Percentiles rank a stretch among this genome's conserved stretches.
These are phyloP conservation scores for Pristionchus arcanus DNA, from an alignment of 2,888 invertebrate species.

Conservation along the genomic window DNA sequence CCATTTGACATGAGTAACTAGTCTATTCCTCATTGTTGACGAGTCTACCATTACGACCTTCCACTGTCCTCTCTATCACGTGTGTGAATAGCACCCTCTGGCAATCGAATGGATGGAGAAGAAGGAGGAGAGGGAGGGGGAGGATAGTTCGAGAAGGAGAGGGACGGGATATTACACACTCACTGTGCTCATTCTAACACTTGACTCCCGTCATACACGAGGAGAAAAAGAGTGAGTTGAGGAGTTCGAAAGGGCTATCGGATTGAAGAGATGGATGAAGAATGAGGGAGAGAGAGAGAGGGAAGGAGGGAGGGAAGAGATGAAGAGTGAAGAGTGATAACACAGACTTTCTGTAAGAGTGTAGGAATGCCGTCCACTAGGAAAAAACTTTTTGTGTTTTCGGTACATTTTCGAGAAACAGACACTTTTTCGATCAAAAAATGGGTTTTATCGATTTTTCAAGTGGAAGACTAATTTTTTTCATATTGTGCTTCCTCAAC, in stretches of 20 bases:
- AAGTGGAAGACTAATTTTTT: no score
- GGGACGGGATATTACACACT: conserved; percentile 38
- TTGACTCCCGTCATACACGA: neutral
- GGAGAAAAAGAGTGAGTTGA: conserved; percentile 24
- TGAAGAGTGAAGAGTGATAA: neutral
- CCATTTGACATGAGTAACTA: neutral
- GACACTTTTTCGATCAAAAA: no score
- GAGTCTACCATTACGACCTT: neutral
- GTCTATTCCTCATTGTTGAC: neutral
- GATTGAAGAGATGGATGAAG: neutral
- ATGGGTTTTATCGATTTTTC: no score
- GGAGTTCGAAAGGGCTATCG: conserved; percentile 37
- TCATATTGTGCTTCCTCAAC: no score
- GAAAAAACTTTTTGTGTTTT: no score
- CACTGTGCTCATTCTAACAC: conserved; percentile 27
- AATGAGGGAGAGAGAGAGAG: conserved; percentile 3
- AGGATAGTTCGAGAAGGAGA: conserved; percentile 22
- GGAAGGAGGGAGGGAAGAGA: conserved; percentile 4
- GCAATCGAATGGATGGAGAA: no score
- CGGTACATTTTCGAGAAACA: no score
- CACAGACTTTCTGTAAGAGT: no score
- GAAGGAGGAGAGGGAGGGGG: conserved; percentile 9
- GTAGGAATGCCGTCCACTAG: no score
- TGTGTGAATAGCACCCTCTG: neutral
- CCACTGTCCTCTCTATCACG: neutral